These are phyloP conservation scores for Corvus moneduloides DNA, from an alignment of 2,113 vertebrate genomes.

Conservation along the genomic window DNA sequence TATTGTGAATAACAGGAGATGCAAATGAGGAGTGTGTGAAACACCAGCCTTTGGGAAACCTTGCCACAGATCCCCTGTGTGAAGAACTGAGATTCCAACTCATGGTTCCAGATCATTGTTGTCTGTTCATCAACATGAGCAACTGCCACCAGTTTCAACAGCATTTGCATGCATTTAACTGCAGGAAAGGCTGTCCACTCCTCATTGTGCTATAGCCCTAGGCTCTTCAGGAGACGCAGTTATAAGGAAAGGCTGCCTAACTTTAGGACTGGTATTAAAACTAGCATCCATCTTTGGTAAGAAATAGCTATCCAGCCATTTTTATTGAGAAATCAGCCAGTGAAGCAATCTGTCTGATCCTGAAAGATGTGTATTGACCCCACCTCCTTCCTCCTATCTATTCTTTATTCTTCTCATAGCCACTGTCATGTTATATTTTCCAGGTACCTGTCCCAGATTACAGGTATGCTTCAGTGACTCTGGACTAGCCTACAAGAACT, in stretches of 20 bases:
- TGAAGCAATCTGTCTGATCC: neutral
- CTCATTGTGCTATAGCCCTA: accelerated
- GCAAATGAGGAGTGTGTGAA: neutral
- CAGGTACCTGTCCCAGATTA: neutral
- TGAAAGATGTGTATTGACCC: neutral
- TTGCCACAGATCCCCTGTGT: neutral
- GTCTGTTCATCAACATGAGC: neutral
- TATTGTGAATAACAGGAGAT: neutral
- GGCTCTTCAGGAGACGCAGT: neutral
- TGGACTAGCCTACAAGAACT: neutral
- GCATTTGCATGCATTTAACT: neutral
- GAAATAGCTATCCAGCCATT: neutral
- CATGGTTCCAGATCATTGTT: neutral
- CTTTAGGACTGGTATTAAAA: neutral
- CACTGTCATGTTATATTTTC: neutral
- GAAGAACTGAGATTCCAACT: neutral
- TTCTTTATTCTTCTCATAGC: neutral
- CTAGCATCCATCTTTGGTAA: neutral
- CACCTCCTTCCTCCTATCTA: neutral
- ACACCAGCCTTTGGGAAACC: neutral
- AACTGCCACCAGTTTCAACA: neutral
- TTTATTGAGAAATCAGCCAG: neutral
- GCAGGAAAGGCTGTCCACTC: neutral
- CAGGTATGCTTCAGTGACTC: neutral
- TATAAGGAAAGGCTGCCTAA: neutral